Evolutionary conservation across 2,888 invertebrate species (phyloP).

Genomic region (Volucella inanis): DNA sequence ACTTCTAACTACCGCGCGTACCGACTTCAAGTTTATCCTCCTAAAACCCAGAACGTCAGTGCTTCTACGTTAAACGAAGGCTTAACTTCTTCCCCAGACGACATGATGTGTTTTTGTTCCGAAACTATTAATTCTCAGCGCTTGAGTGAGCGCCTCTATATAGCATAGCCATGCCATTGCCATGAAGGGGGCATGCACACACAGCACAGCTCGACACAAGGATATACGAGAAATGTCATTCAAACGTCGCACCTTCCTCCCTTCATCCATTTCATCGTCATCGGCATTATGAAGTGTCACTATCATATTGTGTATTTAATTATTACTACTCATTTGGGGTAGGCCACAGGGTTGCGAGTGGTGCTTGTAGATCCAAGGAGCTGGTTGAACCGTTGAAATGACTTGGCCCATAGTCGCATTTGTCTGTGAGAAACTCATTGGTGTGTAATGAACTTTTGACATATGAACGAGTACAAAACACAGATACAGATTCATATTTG

Average conservation of each 20-base stretch:
- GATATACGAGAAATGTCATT: slow-evolving; percentile 38
- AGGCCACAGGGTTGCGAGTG: background rate
- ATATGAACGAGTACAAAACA: background rate
- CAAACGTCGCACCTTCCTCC: slow-evolving; percentile 31
- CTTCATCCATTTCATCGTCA: slow-evolving; percentile 34
- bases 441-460: slow-evolving; percentile 68
- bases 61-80: slow-evolving; percentile 23
- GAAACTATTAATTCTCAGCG: slow-evolving; percentile 51
- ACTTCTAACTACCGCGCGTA: slow-evolving; percentile 30
- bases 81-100: slow-evolving; percentile 11
- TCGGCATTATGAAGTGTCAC: slow-evolving; percentile 60
- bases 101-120: slow-evolving; percentile 44
- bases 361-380: too few species aligned
- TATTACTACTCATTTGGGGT: slow-evolving; percentile 67
- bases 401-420: slow-evolving; percentile 21
- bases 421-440: slow-evolving; percentile 27
- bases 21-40: slow-evolving; percentile 37
- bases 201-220: background rate
- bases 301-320: slow-evolving; percentile 72
- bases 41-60: background rate
- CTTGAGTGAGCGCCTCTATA: slow-evolving; percentile 17
- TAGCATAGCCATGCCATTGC: background rate
- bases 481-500: background rate
- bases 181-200: slow-evolving; percentile 18
- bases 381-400: slow-evolving; percentile 6